Percentiles rank a stretch among this genome's conserved stretches.
These are phyloP conservation scores for Hydrochoerus hydrochaeris DNA, from an alignment of 2,113 vertebrate genomes.

Conservation along the genomic window DNA sequence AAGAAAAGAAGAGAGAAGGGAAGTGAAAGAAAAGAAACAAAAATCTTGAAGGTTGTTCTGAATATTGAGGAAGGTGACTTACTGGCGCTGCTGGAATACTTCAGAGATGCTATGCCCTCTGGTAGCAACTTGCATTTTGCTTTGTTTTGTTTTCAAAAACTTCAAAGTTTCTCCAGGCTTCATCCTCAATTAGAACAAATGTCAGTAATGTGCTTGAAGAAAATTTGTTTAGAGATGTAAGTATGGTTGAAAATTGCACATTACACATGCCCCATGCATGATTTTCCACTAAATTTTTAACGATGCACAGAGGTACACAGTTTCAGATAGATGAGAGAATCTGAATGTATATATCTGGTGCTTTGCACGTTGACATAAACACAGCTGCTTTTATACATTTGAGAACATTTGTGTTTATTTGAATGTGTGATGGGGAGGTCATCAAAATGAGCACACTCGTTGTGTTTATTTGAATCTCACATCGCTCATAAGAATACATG, in stretches of 20 bases:
- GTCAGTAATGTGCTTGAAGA: slow-evolving; percentile 82
- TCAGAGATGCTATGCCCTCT: slow-evolving; percentile 51
- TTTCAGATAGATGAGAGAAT: slow-evolving; percentile 78
- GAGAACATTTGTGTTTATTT: slow-evolving; percentile 85
- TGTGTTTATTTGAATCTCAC: slow-evolving; percentile 85
- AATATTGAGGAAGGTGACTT: slow-evolving; percentile 45
- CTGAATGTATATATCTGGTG: slow-evolving; percentile 82
- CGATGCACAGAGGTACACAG: slow-evolving; percentile 73
- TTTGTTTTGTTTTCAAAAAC: slow-evolving; percentile 81
- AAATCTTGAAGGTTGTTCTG: background rate
- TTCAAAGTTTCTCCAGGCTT: slow-evolving; percentile 83
- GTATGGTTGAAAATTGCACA: slow-evolving; percentile 80
- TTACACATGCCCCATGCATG: slow-evolving; percentile 79
- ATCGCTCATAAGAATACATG: slow-evolving; percentile 81
- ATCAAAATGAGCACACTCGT: slow-evolving; percentile 80
- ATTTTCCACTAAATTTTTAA: slow-evolving; percentile 82
- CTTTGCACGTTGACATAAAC: slow-evolving; percentile 83
- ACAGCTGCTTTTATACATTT: slow-evolving; percentile 84
- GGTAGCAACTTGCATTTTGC: slow-evolving; percentile 77
- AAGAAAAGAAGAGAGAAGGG: background rate
- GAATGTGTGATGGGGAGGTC: slow-evolving; percentile 84
- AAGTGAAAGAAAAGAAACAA: background rate
- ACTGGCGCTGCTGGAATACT: background rate
- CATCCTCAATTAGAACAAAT: slow-evolving; percentile 82
- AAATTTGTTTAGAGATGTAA: slow-evolving; percentile 84